These are phyloP conservation scores for Panthera tigris DNA, from an alignment of 2,113 vertebrate species.

Conservation along the genomic window DNA sequence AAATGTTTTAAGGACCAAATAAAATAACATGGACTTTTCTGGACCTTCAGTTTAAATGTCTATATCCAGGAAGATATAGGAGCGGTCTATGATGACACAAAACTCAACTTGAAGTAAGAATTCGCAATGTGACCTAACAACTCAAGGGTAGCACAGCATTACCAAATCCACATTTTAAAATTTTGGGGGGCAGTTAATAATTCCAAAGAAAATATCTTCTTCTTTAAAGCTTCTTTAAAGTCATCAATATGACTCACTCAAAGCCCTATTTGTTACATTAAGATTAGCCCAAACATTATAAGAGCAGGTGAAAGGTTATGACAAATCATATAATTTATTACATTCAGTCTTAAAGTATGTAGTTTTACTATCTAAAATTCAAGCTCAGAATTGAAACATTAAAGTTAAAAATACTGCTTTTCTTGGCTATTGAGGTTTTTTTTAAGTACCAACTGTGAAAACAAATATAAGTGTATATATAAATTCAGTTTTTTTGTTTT, in stretches of 20 bases:
- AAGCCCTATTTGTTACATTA: background rate
- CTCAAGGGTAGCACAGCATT: background rate
- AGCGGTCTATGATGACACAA: background rate
- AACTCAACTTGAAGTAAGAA: background rate
- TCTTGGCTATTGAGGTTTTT: background rate
- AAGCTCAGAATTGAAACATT: background rate
- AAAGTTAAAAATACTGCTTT: background rate
- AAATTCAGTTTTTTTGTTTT: no score
- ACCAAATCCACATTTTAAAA: background rate
- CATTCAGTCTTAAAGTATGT: background rate
- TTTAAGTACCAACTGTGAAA: background rate
- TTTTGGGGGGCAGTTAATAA: background rate
- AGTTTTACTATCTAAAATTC: background rate
- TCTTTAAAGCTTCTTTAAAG: background rate
- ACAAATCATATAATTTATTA: background rate
- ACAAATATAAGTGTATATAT: background rate
- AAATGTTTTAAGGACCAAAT: background rate
- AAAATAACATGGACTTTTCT: background rate
- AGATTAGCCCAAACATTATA: background rate
- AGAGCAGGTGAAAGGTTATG: background rate
- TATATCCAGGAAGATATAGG: background rate
- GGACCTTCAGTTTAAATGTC: background rate
- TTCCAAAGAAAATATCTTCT: background rate
- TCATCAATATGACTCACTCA: background rate
- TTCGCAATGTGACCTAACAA: background rate